Base-by-base conservation (phyloP, 37 sponge, comb jelly and placozoan genomes). In the Mnemiopsis leidyi region DNA sequence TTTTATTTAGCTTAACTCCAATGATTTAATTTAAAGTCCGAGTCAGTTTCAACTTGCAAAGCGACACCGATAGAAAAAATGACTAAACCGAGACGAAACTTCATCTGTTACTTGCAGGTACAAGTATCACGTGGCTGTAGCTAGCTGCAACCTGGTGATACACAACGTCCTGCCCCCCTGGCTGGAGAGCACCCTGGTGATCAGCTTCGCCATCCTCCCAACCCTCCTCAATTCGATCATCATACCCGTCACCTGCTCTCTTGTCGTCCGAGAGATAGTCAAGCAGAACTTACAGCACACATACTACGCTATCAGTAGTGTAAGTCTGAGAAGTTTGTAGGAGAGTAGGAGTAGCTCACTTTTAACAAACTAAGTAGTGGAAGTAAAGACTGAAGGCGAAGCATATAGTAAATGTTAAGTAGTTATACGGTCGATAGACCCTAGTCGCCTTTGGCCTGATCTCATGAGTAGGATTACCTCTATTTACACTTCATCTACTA, bases 181-280 rank as follows among this genome's bases (percentile, higher is more conserved):
- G 90, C 61, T 40, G 29, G n/a, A 3, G 28, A 23, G 35, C 40
- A 85, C 29, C 25, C 90, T 85, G n/a, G 90, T 85, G 13, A 40
- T 85, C 24, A 9, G 21, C 1, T 85, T 85, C 30, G 90, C 90
- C 2, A 85, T 85, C 23, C 40, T 85, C 20, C 90, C 90, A 39
- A 85, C 90, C 61, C 90, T 85, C 61, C 90, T 85, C 90, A 85
- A 85, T 29, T 38, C 90, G 0, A 21, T 85, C 61, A 85, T 85
- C 90, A 85, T 85, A 35, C 40, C 61, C 0, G 61, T 85, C 36
- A 85, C 90, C 3, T 85, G 36, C 24, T 38, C 28, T n/a, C 90
- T 38, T 0, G 90, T 85, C 61, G 30, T 85, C 25, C 38, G 30
- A 25, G 36, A 85, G 25, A 85, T 85, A n/a, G 36, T 85, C 61